phyloP scores from a whole-genome alignment of 1,140 invertebrate species.

The Ostrea edulis region DNA sequence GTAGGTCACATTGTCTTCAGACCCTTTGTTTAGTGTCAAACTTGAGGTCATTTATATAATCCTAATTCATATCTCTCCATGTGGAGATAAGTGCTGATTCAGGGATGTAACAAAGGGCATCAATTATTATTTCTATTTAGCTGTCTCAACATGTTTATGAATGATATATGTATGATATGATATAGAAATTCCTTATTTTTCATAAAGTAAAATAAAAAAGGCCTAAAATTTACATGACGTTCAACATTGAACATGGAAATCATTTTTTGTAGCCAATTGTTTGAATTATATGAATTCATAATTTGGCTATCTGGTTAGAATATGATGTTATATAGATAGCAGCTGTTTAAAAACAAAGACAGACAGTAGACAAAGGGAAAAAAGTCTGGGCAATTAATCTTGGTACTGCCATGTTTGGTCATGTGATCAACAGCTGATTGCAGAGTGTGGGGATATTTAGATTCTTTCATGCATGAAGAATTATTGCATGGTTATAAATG shows the following conservation, averaged over 20 bases:
- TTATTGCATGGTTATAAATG: not conserved
- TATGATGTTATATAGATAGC: not conserved
- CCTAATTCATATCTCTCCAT: not conserved
- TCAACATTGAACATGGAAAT: too few species aligned
- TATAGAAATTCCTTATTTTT: too few species aligned
- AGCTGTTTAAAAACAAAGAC: slow-evolving; percentile 17
- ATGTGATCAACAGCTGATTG: slow-evolving; percentile 32
- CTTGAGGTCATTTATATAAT: not conserved
- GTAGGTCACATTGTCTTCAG: not conserved
- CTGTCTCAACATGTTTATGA: not conserved
- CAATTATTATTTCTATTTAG: not conserved
- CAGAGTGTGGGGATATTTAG: not conserved
- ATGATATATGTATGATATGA: too few species aligned
- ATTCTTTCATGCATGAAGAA: not conserved
- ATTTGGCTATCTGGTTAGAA: too few species aligned
- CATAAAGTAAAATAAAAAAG: too few species aligned
- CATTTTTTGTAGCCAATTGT: too few species aligned
- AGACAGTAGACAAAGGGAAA: not conserved
- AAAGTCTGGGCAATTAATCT: not conserved
- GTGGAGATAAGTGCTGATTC: not conserved
- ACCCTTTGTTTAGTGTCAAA: not conserved
- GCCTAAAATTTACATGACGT: too few species aligned
- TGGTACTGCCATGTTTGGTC: not conserved
- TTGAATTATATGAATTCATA: too few species aligned
- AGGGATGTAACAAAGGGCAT: not conserved